These are phyloP conservation scores for Rhingia rostrata DNA, from an alignment of 2,888 invertebrate species.

Conservation along the genomic window DNA sequence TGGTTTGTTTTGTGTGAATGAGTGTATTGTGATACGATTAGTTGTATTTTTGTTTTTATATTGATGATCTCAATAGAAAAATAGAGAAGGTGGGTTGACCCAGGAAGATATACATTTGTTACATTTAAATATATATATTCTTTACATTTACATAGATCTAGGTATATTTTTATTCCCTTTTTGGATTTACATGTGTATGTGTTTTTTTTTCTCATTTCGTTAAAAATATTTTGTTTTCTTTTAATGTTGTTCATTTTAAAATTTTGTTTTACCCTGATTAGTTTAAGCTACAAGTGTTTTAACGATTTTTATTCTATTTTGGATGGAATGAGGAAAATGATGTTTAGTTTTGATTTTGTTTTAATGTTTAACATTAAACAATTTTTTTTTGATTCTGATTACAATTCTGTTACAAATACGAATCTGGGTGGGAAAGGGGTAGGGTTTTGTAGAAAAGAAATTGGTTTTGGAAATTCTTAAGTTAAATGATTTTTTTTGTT, in stretches of 20 bases:
- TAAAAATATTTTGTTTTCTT: slow-evolving; percentile 65
- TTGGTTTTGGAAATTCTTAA: background rate
- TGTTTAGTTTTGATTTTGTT: background rate
- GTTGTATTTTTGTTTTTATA: slow-evolving; percentile 4
- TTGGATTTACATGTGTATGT: slow-evolving; percentile 47
- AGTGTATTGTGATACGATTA: slow-evolving; percentile 52
- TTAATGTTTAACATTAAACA: background rate
- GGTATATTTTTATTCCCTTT: slow-evolving; percentile 37
- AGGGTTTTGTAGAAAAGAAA: slow-evolving; percentile 4
- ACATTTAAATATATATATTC: slow-evolving; percentile 74
- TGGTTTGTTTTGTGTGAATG: slow-evolving; percentile 27
- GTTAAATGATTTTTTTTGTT: background rate
- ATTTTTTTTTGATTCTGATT: slow-evolving; percentile 5
- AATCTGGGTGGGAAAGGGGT: background rate
- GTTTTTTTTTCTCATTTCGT: slow-evolving; percentile 48
- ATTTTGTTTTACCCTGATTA: slow-evolving; percentile 65
- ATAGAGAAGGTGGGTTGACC: slow-evolving; percentile 83
- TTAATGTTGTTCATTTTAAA: slow-evolving; percentile 40
- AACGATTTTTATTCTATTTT: slow-evolving; percentile 61
- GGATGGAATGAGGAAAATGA: slow-evolving; percentile 70
- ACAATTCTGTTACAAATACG: slow-evolving; percentile 4
- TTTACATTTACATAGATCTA: slow-evolving; percentile 71
- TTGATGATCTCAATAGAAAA: slow-evolving; percentile 79
- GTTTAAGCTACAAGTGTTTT: slow-evolving; percentile 70
- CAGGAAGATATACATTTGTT: slow-evolving; percentile 79